A percentile compares a stretch with the other conserved stretches of the same genome.
phyloP scores from a whole-genome alignment of 2,888 invertebrate genomes.

The Venusia cambrica region DNA sequence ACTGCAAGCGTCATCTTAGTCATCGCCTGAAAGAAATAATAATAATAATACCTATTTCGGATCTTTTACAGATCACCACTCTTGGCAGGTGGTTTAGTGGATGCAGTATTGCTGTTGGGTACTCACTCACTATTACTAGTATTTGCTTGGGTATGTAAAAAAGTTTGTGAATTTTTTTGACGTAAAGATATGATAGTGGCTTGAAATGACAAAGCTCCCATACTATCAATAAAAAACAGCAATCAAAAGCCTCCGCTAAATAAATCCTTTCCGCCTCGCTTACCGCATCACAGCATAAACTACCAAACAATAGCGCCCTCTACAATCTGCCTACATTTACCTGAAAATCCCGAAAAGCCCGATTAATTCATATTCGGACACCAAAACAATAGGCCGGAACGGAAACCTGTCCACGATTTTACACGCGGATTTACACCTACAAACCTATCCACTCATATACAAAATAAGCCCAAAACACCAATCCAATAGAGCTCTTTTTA shows the following conservation, averaged over 20 bases:
- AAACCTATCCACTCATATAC: slow-evolving; percentile 19
- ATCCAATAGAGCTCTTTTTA: slow-evolving; percentile 33
- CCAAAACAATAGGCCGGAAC: slow-evolving; percentile 56
- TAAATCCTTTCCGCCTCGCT: slow-evolving; percentile 26
- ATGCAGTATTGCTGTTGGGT: no score
- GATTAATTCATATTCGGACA: slow-evolving; percentile 63
- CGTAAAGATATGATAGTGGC: no score
- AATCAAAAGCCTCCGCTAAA: slow-evolving; percentile 22
- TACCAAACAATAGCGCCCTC: slow-evolving; percentile 36
- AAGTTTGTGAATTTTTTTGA: no score
- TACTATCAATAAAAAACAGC: slow-evolving; percentile 16
- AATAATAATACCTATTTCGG: no score
- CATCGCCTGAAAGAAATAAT: no score
- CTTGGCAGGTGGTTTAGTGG: no score
- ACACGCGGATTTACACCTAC: slow-evolving; percentile 59
- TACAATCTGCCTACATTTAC: slow-evolving; percentile 52
- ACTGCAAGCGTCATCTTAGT: no score
- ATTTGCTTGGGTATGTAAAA: no score
- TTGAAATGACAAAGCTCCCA: slow-evolving; percentile 3
- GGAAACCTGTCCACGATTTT: slow-evolving; percentile 68
- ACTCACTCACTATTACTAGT: no score
- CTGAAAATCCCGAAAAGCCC: slow-evolving; percentile 63
- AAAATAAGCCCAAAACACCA: slow-evolving; percentile 28
- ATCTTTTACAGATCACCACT: no score
- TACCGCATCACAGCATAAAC: slow-evolving; percentile 25